Evolutionary conservation across 2,888 invertebrate genomes (phyloP), one percentile per base, ranked within the genome.

Genomic region (Sisyra nigra): DNA sequence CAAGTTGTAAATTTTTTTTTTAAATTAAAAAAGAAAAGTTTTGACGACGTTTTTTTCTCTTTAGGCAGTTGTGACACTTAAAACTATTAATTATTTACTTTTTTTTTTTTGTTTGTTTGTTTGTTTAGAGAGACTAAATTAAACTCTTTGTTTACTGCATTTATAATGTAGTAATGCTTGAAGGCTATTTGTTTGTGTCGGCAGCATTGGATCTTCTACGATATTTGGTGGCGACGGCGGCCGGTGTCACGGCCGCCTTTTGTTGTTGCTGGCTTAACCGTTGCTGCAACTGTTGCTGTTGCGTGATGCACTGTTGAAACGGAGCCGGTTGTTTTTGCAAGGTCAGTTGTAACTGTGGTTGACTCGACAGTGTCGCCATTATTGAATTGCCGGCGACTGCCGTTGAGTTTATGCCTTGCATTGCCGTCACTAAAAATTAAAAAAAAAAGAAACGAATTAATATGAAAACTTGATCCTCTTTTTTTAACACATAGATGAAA

Each of bases 261-360:
- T 43, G 37, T 44, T 51, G 54, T 48, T n/a, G n/a, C n/a, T 56
- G 56, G 41, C 55, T 55, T 48, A 59, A 60, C 42, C 54, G 56
- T 48, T 61, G 62, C 46, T 60, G 59, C 45, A 53, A 57, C 48
- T 60, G 59, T 46, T 61, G 61, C 31, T 57, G 54, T 42, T 59
- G 41, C 13, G 29, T 57, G 39, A 59, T 45, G 48, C 56, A 58
- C 47, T 61, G 62, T 47, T 60, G 59, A 46, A 53, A 57, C 48
- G 60, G 59, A 41, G 59, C 59, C 44, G 54, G 54, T 55, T 60
- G 60, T 48, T 61, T 59, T 49, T 60, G 58, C 18, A 53, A 48
- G 9, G 51, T 48, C 39, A 57, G 57, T 47, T 59, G 43, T 15
- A 43, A 30, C 11, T 47, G 53, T 17, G 49, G 46, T 40, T 48